Conservation (phyloP, 2,888 invertebrate genomes). For the Drosophila infuscata region DNA sequence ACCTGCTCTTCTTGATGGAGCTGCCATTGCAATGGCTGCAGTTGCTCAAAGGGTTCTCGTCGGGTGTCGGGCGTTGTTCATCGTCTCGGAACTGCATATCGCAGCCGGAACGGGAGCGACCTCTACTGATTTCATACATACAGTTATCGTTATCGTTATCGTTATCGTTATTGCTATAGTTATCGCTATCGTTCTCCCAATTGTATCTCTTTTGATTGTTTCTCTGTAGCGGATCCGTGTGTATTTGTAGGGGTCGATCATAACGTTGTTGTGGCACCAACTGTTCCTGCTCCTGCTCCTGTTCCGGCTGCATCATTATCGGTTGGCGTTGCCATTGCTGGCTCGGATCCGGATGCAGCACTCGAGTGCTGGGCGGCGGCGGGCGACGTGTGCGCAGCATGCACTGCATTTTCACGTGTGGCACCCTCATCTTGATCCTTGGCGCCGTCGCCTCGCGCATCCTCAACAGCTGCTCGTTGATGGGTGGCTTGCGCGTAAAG, state of each 20-base stretch:
- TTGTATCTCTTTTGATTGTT: background rate
- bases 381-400: conserved; percentile 23
- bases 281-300: background rate
- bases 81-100: conserved; percentile 32
- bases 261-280: background rate
- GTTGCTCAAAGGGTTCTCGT: background rate
- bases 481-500: background rate
- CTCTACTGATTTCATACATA: background rate
- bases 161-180: background rate
- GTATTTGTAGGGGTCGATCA: background rate
- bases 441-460: conserved; percentile 14
- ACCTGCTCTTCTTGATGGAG: background rate
- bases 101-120: conserved; percentile 48
- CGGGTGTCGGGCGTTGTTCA: background rate
- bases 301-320: background rate
- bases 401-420: conserved; percentile 1
- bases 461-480: conserved; percentile 4
- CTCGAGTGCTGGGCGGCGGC: background rate
- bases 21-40: background rate
- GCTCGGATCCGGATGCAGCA: background rate
- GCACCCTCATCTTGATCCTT: background rate
- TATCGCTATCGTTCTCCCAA: background rate
- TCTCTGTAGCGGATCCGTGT: background rate
- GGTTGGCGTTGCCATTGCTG: conserved; percentile 21
- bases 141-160: background rate